phyloP scores from a whole-genome alignment of 2,113 vertebrate species.

The Emydocephalus ijimae region DNA sequence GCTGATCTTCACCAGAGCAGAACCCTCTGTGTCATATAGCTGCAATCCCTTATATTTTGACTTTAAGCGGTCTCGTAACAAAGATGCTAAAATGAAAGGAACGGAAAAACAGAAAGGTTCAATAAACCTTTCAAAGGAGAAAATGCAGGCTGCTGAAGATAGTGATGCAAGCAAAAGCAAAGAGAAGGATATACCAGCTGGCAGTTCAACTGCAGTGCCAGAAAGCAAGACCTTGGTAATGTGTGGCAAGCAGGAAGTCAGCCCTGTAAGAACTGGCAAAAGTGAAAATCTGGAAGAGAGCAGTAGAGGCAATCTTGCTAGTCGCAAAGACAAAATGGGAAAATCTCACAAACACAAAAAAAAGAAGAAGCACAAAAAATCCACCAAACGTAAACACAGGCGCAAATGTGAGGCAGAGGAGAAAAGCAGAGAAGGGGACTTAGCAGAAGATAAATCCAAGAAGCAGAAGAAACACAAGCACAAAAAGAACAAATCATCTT shows the following conservation, averaged over 20 bases:
- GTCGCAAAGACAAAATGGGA: constrained; percentile 69
- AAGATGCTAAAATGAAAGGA: constrained; percentile 74
- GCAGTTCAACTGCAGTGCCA: constrained; percentile 40
- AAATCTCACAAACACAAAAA: constrained; percentile 94
- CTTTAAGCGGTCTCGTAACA: constrained; percentile 94
- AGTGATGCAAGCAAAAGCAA: constrained; percentile 45
- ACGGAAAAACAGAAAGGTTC: constrained; percentile 66
- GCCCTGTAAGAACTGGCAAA: background rate
- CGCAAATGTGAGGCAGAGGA: constrained; percentile 78
- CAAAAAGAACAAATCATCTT: constrained; percentile 77
- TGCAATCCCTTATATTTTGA: constrained; percentile 98
- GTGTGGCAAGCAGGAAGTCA: constrained; percentile 57
- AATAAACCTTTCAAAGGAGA: constrained; percentile 54
- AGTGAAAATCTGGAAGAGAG: constrained; percentile 61
- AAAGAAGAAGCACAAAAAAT: constrained; percentile 95
- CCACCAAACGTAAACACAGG: constrained; percentile 78
- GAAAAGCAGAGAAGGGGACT: constrained; percentile 68
- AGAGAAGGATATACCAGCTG: constrained; percentile 43
- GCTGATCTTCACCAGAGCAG: constrained; percentile 88
- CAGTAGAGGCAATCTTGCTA: constrained; percentile 51
- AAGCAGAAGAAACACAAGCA: constrained; percentile 90
- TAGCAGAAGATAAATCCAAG: constrained; percentile 83
- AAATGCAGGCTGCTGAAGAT: constrained; percentile 40
- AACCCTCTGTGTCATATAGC: constrained; percentile 92
- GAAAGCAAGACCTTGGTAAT: constrained; percentile 47